Base-by-base conservation (phyloP, 2,888 invertebrate genomes). In the Eledone cirrhosa region DNA sequence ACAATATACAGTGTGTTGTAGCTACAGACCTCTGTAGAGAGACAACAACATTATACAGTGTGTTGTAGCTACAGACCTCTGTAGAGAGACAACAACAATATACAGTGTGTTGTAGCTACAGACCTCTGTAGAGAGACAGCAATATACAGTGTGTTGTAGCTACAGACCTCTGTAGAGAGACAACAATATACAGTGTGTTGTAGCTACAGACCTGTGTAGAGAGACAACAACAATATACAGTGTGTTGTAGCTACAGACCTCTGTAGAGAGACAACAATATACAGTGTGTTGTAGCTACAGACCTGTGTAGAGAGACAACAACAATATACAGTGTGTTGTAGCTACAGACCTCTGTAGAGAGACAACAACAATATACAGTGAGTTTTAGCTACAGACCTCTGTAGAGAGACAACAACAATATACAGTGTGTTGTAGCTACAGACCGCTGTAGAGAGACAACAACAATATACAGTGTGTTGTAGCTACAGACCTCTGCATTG, bases 51-150 rank as follows among this genome's bases (percentile, higher is more conserved):
- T n/a, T n/a, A n/a, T n/a, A n/a, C n/a, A n/a, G n/a, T n/a, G n/a
- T n/a, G n/a, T n/a, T n/a, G n/a, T n/a, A n/a, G n/a, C n/a, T 86
- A 86, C 41, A 87, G 81, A 19, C 86, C 86, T 78, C 87, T 87
- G 83, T 16, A 82, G 83, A n/a, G 48, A 31, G 41, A 41, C 41
- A 41, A 3, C 41, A 41, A n/a, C n/a, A n/a, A n/a, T n/a, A n/a
- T n/a, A n/a, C n/a, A n/a, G n/a, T n/a, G n/a, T n/a, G n/a, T n/a
- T n/a, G n/a, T n/a, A n/a, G n/a, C n/a, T 86, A 86, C 41, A 87
- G 81, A 19, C 86, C 86, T 78, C 87, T 87, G 83, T 16, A 82
- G 83, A n/a, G 48, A 31, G 41, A 41, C 41, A 41, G 3, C 41
- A 41, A n/a, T n/a, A n/a, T n/a, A n/a, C n/a, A n/a, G n/a, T n/a